phyloP scores from a whole-genome alignment of 2,888 invertebrate species.

The Polydrusus cervinus region DNA sequence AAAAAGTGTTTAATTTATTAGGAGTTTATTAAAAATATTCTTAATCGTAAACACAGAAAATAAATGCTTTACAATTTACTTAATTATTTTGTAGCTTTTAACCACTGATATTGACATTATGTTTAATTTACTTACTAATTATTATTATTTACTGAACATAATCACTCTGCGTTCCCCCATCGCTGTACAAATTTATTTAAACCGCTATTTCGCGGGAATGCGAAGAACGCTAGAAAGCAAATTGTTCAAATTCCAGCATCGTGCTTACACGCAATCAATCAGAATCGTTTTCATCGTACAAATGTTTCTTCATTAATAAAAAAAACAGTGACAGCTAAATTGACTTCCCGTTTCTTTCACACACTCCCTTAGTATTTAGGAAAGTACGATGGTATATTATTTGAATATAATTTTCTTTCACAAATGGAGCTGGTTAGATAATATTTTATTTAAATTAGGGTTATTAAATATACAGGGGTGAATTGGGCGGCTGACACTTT shows the following conservation, averaged over 20 bases:
- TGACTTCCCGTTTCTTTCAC: slow-evolving; percentile 28
- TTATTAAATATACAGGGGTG: no score
- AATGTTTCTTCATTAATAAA: slow-evolving; percentile 39
- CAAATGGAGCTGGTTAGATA: no score
- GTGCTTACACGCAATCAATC: slow-evolving; percentile 32
- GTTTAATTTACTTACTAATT: no score
- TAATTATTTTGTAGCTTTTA: no score
- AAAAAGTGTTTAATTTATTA: no score
- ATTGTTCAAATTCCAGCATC: slow-evolving; percentile 22
- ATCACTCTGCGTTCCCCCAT: not conserved
- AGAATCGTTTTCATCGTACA: slow-evolving; percentile 35
- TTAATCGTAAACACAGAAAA: no score
- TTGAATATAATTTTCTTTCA: not conserved
- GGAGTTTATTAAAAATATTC: no score
- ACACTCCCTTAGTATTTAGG: not conserved
- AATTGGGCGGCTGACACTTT: no score
- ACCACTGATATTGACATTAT: no score
- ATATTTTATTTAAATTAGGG: no score
- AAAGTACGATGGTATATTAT: not conserved
- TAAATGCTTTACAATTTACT: no score
- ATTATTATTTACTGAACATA: no score
- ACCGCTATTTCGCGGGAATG: not conserved
- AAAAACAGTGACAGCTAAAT: slow-evolving; percentile 11
- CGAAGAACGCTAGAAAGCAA: slow-evolving; percentile 10
- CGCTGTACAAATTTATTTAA: not conserved